Evolutionary conservation across 2,888 invertebrate genomes (phyloP).

Genomic region (Boloria euphrosyne): DNA sequence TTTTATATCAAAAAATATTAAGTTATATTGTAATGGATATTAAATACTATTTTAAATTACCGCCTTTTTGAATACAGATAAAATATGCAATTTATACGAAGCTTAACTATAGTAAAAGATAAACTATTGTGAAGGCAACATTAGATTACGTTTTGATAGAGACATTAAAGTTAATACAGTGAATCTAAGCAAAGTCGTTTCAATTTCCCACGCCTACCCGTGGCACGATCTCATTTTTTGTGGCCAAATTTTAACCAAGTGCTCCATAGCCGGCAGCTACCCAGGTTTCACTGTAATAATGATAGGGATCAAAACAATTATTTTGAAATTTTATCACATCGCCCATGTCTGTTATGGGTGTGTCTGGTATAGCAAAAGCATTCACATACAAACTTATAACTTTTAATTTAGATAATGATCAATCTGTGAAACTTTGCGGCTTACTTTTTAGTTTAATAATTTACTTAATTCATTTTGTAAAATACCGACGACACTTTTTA

Average conservation of each 20-base stretch:
- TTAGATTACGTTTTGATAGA: constrained; percentile 50
- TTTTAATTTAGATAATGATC: constrained; percentile 1
- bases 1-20: no score
- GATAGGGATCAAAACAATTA: constrained; percentile 74
- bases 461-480: no score
- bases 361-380: background rate
- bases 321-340: constrained; percentile 11
- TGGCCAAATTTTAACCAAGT: constrained; percentile 52
- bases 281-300: constrained; percentile 62
- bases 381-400: constrained; percentile 6
- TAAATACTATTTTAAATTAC: no score
- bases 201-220: constrained; percentile 63
- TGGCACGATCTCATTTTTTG: constrained; percentile 51
- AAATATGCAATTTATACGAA: constrained; percentile 28
- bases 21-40: no score
- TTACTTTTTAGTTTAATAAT: no score
- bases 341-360: constrained; percentile 3
- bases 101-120: constrained; percentile 37
- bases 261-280: constrained; percentile 68
- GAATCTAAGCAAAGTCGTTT: constrained; percentile 50
- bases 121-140: constrained; percentile 31
- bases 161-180: constrained; percentile 60
- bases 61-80: no score
- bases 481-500: background rate
- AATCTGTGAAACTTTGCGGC: background rate